phyloP scores from a whole-genome alignment of 1,140 invertebrate species.

The Drosophila nigromelanica region DNA sequence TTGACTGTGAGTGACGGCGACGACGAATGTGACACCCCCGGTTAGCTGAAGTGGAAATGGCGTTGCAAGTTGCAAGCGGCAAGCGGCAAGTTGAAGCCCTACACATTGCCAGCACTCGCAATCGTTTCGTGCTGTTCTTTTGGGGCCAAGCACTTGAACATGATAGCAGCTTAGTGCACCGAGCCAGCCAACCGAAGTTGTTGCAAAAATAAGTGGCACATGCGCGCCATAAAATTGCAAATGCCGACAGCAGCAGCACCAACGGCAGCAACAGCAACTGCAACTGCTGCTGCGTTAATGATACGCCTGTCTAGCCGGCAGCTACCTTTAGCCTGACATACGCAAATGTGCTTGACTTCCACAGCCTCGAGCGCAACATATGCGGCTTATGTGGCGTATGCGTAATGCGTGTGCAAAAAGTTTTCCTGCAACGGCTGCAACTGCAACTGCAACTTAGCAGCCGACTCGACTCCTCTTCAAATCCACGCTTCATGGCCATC shows the following conservation, averaged over 20 bases:
- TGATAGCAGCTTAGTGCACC: slow-evolving; percentile 70
- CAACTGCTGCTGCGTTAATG: slow-evolving; percentile 65
- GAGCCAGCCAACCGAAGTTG: slow-evolving; percentile 63
- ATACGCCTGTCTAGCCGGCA: slow-evolving; percentile 69
- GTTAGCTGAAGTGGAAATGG: slow-evolving; percentile 75
- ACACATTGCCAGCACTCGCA: slow-evolving; percentile 27
- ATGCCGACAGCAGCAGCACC: slow-evolving; percentile 33
- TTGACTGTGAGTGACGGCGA: slow-evolving; percentile 52
- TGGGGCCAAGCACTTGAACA: slow-evolving; percentile 78
- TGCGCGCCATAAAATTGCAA: slow-evolving; percentile 74
- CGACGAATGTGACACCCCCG: slow-evolving; percentile 60
- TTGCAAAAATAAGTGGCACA: slow-evolving; percentile 78
- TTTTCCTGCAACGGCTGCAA: not conserved
- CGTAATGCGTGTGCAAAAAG: slow-evolving; percentile 52
- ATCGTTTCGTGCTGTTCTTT: slow-evolving; percentile 46
- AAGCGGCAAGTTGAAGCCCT: slow-evolving; percentile 59
- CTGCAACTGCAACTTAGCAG: no score
- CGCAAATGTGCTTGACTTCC: slow-evolving; percentile 50
- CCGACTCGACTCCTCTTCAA: not conserved
- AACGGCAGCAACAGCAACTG: slow-evolving; percentile 18
- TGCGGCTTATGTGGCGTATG: slow-evolving; percentile 67
- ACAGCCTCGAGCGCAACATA: slow-evolving; percentile 18
- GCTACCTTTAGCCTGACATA: slow-evolving; percentile 48
- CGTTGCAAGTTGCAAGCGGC: slow-evolving; percentile 31
- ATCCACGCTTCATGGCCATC: slow-evolving; percentile 4